Evolutionary conservation across 1,140 invertebrate species (phyloP).

Genomic region (Holcopasites calliopsidis): DNA sequence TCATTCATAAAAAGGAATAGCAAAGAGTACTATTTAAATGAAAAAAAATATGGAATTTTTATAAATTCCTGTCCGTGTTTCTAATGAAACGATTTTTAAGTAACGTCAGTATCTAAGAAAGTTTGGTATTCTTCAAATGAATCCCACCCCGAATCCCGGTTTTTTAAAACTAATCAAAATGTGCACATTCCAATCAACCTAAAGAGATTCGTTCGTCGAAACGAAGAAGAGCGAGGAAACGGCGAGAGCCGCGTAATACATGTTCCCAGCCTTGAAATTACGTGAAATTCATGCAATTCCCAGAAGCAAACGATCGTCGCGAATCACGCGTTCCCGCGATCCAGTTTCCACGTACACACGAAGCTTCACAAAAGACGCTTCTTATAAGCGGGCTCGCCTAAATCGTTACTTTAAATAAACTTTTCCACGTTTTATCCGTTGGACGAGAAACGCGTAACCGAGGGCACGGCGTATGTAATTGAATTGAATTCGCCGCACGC

Average conservation of each 20-base stretch:
- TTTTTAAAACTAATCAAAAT: neutral
- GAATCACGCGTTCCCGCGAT: neutral
- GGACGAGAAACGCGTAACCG: too few relatives aligned
- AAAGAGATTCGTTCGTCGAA: neutral
- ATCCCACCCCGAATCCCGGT: too few relatives aligned
- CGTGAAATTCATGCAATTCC: neutral
- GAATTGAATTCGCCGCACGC: conserved; percentile 29
- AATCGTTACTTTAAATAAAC: too few relatives aligned
- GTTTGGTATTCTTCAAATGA: too few relatives aligned
- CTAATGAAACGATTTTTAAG: too few relatives aligned
- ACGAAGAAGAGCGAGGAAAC: neutral
- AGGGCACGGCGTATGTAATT: neutral
- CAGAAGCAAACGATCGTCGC: neutral
- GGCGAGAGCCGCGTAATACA: neutral
- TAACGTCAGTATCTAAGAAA: too few relatives aligned
- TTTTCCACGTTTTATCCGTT: too few relatives aligned
- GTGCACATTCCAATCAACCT: neutral
- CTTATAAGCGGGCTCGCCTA: too few relatives aligned
- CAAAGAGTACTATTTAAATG: too few relatives aligned
- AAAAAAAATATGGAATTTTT: too few relatives aligned
- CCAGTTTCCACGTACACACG: neutral
- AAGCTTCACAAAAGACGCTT: neutral
- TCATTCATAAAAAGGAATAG: too few relatives aligned
- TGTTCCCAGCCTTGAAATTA: neutral
- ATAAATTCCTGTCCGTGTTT: too few relatives aligned